Conservation (phyloP, 2,797 vertebrate genomes). For the Phataginus tricuspis region DNA sequence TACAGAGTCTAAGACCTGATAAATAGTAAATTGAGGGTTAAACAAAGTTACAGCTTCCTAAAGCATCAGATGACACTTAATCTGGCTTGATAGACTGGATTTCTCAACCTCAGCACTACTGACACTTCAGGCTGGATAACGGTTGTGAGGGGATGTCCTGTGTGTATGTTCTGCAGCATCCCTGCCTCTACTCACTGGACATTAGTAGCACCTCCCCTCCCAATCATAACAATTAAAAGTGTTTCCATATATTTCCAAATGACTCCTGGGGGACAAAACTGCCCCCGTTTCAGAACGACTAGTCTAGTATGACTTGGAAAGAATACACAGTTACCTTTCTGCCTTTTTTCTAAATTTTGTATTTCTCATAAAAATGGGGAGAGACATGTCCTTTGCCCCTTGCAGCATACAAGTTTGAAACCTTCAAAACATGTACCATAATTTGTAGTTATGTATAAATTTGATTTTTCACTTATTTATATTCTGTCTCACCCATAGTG, state of each 20-base stretch:
- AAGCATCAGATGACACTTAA: not conserved
- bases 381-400: not conserved
- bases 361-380: not conserved
- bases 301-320: not conserved
- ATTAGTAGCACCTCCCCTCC: not conserved
- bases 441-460: not conserved
- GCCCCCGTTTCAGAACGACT: not conserved
- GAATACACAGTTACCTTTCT: not conserved
- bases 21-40: not conserved
- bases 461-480: not conserved
- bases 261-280: not conserved
- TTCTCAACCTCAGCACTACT: not conserved
- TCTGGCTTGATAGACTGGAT: not conserved
- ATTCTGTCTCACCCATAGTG: not conserved
- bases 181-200: not conserved
- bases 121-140: not conserved
- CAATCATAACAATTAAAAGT: not conserved
- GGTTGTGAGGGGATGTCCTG: not conserved
- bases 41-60: not conserved
- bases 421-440: not conserved
- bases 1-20: not conserved
- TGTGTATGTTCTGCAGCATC: not conserved
- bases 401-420: not conserved
- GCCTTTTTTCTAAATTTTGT: not conserved
- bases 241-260: not conserved